Conservation (phyloP, 2,797 vertebrate species). For the Aeoliscus strigatus region DNA sequence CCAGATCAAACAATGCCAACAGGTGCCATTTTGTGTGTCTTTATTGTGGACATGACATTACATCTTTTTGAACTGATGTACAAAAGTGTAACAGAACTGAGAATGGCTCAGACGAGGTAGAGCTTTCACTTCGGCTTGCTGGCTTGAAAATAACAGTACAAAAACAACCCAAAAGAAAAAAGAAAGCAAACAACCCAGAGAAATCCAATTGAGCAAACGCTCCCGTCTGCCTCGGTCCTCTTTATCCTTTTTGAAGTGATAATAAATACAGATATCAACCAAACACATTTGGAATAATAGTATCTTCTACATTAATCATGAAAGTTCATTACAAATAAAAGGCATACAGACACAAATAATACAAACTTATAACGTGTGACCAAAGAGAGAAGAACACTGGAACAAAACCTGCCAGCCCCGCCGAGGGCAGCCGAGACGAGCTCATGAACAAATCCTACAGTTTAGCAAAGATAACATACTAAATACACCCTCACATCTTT, state of each 20-base stretch:
- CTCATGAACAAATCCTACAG: constrained; percentile 66
- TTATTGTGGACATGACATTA: constrained; percentile 91
- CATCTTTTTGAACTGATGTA: constrained; percentile 83
- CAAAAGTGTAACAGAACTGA: constrained; percentile 83
- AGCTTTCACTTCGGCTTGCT: constrained; percentile 84
- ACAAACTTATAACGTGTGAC: constrained; percentile 59
- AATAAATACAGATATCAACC: constrained; percentile 89
- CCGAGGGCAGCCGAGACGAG: constrained; percentile 56
- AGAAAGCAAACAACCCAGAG: constrained; percentile 48
- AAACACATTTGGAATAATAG: constrained; percentile 85
- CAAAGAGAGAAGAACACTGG: constrained; percentile 43
- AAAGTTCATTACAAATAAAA: constrained; percentile 72
- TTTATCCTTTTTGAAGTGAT: constrained; percentile 78
- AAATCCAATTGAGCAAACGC: constrained; percentile 64
- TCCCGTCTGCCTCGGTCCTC: constrained; percentile 64
- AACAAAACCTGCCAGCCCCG: constrained; percentile 56
- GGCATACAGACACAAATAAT: constrained; percentile 64
- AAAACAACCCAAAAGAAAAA: constrained; percentile 53
- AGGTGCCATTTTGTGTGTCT: constrained; percentile 72
- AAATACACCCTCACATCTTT: constrained; percentile 55
- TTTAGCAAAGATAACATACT: constrained; percentile 59
- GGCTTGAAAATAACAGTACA: constrained; percentile 81
- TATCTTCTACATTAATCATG: constrained; percentile 77
- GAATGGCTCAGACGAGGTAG: constrained; percentile 91
- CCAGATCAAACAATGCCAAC: constrained; percentile 34